Conservation (phyloP, 2,888 invertebrate species). For the Mesopsocus fuscifrons region DNA sequence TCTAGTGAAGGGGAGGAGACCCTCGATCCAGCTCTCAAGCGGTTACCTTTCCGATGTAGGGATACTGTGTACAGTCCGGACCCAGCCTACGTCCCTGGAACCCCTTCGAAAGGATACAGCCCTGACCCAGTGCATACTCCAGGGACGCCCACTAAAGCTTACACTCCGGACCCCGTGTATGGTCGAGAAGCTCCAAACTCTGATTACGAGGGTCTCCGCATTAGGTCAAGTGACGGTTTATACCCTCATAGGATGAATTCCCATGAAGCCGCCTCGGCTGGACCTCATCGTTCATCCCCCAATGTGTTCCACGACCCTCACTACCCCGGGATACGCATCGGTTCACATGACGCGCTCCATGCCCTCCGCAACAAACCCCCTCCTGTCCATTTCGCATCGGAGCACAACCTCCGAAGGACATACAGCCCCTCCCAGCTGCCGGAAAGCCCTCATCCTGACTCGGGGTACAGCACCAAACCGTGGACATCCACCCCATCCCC, state of each 20-base stretch:
- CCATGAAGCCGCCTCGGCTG: too few relatives aligned
- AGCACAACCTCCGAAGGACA: conserved; percentile 13
- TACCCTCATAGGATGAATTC: not conserved
- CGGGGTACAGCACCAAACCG: conserved; percentile 68
- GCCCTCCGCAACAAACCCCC: conserved; percentile 10
- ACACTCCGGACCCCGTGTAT: conserved; percentile 16
- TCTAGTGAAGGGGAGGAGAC: conserved; percentile 24
- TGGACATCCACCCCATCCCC: conserved; percentile 19
- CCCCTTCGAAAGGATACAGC: not conserved
- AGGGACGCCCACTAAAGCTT: conserved; percentile 15
- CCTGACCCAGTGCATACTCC: not conserved
- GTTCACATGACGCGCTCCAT: conserved; percentile 19
- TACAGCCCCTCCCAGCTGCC: conserved; percentile 28
- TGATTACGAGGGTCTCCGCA: not conserved
- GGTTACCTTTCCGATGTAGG: conserved; percentile 17
- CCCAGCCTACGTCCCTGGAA: not conserved
- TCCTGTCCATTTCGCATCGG: not conserved
- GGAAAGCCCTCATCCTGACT: conserved; percentile 45
- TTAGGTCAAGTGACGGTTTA: conserved; percentile 17
- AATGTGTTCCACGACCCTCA: conserved; percentile 12
- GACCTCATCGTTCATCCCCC: too few relatives aligned
- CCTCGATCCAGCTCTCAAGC: conserved; percentile 12
- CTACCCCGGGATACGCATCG: conserved; percentile 25
- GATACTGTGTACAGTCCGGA: conserved; percentile 15
- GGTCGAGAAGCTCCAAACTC: not conserved